These are phyloP conservation scores for Datnioides undecimradiatus DNA, from an alignment of 2,113 vertebrate genomes.

Conservation along the genomic window DNA sequence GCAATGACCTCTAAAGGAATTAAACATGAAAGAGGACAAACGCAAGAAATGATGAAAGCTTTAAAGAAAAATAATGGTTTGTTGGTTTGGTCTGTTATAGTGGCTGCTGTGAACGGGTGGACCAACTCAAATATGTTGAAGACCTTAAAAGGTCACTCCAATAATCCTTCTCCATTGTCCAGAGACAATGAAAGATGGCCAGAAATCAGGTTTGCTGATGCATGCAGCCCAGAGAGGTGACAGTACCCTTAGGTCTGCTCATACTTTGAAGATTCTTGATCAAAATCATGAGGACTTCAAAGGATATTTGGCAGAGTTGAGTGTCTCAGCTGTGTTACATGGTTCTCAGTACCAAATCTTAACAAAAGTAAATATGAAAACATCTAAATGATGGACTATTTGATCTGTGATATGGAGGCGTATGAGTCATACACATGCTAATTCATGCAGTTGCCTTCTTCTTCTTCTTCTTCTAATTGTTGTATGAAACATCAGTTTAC, in stretches of 20 bases:
- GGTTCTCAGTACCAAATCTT: background rate
- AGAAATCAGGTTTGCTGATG: background rate
- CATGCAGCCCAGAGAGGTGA: background rate
- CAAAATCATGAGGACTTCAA: background rate
- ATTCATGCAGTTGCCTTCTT: background rate
- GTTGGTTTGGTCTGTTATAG: too few species aligned
- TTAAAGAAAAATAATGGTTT: background rate
- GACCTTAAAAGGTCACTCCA: background rate
- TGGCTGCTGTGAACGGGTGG: background rate
- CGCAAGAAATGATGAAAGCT: background rate
- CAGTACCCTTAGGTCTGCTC: background rate
- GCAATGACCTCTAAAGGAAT: background rate
- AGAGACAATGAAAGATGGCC: background rate
- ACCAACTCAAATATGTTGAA: background rate
- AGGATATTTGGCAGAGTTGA: background rate
- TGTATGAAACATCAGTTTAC: constrained; percentile 1
- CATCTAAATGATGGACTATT: background rate
- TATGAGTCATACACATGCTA: background rate
- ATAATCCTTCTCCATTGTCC: background rate
- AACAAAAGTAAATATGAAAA: background rate
- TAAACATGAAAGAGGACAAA: background rate
- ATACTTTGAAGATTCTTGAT: background rate
- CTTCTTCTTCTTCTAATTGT: background rate
- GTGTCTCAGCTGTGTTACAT: background rate
- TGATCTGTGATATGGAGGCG: background rate